Evolutionary conservation across 1,140 invertebrate species (phyloP), one percentile per base, ranked within the genome.

Genomic region (Saccostrea echinata): DNA sequence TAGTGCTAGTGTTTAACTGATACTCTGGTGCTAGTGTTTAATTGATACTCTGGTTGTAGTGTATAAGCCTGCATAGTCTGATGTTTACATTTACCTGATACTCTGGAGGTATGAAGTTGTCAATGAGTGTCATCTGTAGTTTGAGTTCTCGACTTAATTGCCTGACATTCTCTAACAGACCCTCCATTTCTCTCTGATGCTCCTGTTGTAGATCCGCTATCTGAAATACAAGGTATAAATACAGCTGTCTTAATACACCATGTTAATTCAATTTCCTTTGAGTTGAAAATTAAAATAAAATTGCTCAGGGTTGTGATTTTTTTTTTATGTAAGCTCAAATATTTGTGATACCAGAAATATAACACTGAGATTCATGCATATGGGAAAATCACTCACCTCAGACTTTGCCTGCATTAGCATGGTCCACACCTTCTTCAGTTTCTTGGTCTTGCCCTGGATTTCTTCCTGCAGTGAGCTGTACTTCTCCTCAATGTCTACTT

Each of bases 171-270:
- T 99, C 98, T 86, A 99, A 95, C 51, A 99, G 96, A 27, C 97
- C 98, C 95, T 99, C 98, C 97, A 98, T 98, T 95, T 99, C 98
- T 84, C 98, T 95, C 95, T 99, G 98, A 93, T 99, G 98, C 93
- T 99, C 99, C 90, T 98, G 96, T 92, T 94, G 93, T 80, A 94
- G 68, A 86, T 94, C 93, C 35, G 93, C 93, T 43, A 93, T 94
- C 92, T 94, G 86, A 43, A 52, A 83, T 43, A 13, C 13, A 83
- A 83, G 27, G 6, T 12, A 83, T 9, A 52, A 4, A 35, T 11
- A 3, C 3, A 30, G 11, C 61, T 68, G 61, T 3, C 43, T 43
- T 6, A 43, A 43, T 3, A 6, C 4, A 9, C 43, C 43, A 43
- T 43, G 11, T 9, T 6, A 6, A 6, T 68, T 68, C 61, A 68